Evolutionary conservation across 2,113 vertebrate species (phyloP).

Genomic region (Prunella fulvescens): DNA sequence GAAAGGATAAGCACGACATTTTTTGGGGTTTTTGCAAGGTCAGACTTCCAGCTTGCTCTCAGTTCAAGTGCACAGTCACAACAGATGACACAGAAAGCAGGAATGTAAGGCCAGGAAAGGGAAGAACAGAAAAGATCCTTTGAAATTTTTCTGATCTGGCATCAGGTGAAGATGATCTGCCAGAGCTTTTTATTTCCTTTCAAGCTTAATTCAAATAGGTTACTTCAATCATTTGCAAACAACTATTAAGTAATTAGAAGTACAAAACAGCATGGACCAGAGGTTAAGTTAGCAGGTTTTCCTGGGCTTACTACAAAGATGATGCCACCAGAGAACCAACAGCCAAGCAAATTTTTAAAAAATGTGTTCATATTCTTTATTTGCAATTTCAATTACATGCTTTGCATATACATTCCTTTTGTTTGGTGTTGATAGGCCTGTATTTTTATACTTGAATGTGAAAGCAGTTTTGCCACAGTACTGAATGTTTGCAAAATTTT

Average conservation of each 20-base stretch:
- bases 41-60: not conserved
- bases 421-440: not conserved
- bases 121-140: not conserved
- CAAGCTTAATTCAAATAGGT: not conserved
- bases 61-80: not conserved
- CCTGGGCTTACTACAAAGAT: not conserved
- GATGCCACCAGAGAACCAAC: not conserved
- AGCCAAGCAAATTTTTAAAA: not conserved
- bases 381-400: not conserved
- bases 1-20: not conserved
- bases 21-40: not conserved
- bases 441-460: not conserved
- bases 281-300: not conserved
- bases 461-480: not conserved
- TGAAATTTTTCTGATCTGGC: not conserved
- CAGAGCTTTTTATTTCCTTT: not conserved
- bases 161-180: not conserved
- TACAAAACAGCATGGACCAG: not conserved
- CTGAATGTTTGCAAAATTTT: not conserved
- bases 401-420: rapidly evolving
- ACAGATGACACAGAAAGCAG: not conserved
- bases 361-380: not conserved
- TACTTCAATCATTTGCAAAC: not conserved
- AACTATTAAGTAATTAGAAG: not conserved
- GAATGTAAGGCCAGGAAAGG: not conserved